Percentiles rank a stretch among this genome's conserved stretches.
Conservation (phyloP, 2,797 vertebrate genomes). For the Sebastes goodei region DNA sequence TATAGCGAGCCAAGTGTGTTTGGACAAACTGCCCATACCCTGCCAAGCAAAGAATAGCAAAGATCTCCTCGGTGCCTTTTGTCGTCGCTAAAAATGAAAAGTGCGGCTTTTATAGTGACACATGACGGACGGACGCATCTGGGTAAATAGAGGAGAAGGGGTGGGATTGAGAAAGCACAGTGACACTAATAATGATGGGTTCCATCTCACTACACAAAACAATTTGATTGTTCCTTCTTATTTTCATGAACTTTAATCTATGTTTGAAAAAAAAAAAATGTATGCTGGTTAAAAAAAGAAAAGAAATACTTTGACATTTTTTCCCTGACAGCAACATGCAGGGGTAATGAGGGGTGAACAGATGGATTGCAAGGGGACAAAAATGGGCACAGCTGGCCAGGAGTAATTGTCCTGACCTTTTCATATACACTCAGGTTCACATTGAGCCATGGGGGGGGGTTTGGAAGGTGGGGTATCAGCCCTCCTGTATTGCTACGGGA, state of each 20-base stretch:
- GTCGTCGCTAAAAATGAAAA: constrained; percentile 1
- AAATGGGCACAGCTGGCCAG: constrained; percentile 48
- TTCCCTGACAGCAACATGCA: constrained; percentile 4
- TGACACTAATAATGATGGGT: constrained; percentile 5
- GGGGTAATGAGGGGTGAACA: constrained; percentile 15
- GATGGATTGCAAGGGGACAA: constrained; percentile 44
- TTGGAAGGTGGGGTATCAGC: background rate
- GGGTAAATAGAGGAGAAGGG: background rate
- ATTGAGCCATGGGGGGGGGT: background rate
- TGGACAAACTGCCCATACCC: constrained; percentile 44
- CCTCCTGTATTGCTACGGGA: too few species aligned
- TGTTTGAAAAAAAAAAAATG: background rate
- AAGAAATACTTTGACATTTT: background rate
- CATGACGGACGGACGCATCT: background rate
- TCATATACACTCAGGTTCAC: constrained; percentile 30
- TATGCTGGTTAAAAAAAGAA: background rate
- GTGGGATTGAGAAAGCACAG: background rate
- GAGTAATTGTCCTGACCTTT: constrained; percentile 63
- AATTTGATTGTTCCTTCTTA: background rate
- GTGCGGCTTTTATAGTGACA: constrained; percentile 21
- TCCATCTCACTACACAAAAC: background rate
- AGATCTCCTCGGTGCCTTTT: background rate
- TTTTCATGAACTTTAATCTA: background rate
- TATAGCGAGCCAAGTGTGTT: constrained; percentile 52
- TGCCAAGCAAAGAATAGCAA: constrained; percentile 38